Conservation (phyloP, 35 echinoderm and acorn worm species). For the Apostichopus japonicus region DNA sequence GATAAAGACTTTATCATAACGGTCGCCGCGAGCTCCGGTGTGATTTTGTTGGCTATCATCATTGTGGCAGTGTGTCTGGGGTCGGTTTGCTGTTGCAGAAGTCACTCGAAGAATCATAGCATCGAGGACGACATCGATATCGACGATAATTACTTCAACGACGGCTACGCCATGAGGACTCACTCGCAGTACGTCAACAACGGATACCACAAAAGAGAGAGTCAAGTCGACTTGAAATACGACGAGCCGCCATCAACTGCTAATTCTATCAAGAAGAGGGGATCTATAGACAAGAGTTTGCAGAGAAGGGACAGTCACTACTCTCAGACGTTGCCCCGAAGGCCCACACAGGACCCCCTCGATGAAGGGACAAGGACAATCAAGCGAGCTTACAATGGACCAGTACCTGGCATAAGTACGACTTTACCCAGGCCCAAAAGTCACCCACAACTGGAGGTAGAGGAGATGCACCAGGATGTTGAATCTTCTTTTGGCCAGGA, state of each 20-base stretch:
- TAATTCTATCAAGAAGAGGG: not conserved
- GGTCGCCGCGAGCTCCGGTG: conserved; percentile 1
- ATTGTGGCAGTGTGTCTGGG: conserved; percentile 9
- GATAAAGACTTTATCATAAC: conserved; percentile 23
- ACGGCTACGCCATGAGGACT: not conserved
- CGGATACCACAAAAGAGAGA: not conserved
- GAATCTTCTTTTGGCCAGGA: not conserved
- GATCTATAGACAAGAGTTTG: not conserved
- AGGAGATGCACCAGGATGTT: not conserved
- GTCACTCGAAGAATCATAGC: not conserved
- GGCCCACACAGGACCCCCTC: conserved; percentile 42
- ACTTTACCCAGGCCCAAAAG: not conserved
- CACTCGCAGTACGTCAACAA: not conserved
- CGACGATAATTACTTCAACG: conserved; percentile 26
- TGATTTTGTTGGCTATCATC: conserved; percentile 25
- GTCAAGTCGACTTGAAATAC: not conserved
- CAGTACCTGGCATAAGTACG: conserved; percentile 9
- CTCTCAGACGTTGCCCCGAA: conserved; percentile 25
- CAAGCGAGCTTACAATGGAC: conserved; percentile 38
- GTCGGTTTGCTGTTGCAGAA: conserved; percentile 23
- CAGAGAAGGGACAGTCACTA: not conserved
- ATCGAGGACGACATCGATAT: not conserved
- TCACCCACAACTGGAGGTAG: conserved; percentile 22
- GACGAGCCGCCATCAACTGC: not conserved
- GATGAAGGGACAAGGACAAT: conserved; percentile 46